Base-by-base conservation (phyloP, 2,797 vertebrate genomes). In the Microctenopoma steveboyesi region DNA sequence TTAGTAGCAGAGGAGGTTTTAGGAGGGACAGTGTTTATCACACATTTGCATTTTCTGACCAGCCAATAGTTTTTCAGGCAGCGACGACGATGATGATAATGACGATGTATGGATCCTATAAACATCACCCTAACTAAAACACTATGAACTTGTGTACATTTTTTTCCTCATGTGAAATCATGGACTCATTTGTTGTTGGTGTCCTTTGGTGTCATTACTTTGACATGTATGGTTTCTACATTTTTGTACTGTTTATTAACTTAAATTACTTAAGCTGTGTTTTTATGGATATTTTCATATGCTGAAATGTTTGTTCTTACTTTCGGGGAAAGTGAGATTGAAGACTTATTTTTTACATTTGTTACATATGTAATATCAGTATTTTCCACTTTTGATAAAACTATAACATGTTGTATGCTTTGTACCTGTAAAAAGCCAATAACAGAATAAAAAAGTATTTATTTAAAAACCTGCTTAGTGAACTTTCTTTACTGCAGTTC, bases 381-480 rank as follows among this genome's bases (percentile, higher is more conserved):
- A 98, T 98, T 98, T 99, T 98, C 95, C 95, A 97, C 95, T 94
- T 97, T 99, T 99, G 96, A 98, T 98, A 98, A 96, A 97, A 96
- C 94, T 98, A 97, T 99, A 98, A 98, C 97, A 98, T 97, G 97
- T 92, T 95, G 96, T 98, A 97, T 96, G 96, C 97, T 98, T 98
- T 97, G 95, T 98, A 97, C 94, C 91, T 99, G 97, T 98, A 98
- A 98, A 92, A 98, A 98, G 96, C 95, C 96, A 98, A 97, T 96
- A 96, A 98, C 98, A 98, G 96, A 98, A 98, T 97, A 98, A 98
- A 99, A 93, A 91, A 95, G 94, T 99, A 99, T 99, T 99, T 99
- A 99, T 99, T 99, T 98, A 97, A 96, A 96, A 77, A 55, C 7
- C 13, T 35, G 72, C 25, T 66, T 45, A 7, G 13, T 27, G 42